Conservation (phyloP, 2,888 invertebrate genomes). For the Drosophila sordidula region DNA sequence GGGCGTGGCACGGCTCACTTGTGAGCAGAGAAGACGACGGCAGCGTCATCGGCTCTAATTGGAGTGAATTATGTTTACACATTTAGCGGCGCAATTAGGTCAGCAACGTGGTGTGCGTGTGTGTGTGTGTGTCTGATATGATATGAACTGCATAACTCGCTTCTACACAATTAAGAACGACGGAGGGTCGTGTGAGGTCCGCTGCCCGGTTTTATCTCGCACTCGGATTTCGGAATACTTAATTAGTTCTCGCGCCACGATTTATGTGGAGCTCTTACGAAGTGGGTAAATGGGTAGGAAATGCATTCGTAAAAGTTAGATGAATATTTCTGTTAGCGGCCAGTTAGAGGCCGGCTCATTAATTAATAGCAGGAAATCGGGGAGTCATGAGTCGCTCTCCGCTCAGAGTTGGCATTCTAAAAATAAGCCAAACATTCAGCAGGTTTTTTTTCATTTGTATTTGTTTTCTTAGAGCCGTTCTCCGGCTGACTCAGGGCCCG, state of each 20-base stretch:
- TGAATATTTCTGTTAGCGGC: constrained; percentile 43
- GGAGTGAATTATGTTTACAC: constrained; percentile 78
- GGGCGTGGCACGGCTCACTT: constrained; percentile 43
- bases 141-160: constrained; percentile 57
- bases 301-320: constrained; percentile 21
- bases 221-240: constrained; percentile 54
- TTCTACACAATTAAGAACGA: constrained; percentile 66
- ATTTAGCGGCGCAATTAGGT: constrained; percentile 72
- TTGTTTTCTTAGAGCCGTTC: constrained; percentile 15
- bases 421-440: constrained; percentile 37
- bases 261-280: constrained; percentile 34
- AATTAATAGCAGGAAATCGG: constrained; percentile 54
- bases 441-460: constrained; percentile 37
- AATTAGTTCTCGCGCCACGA: constrained; percentile 61
- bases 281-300: constrained; percentile 34
- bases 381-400: constrained; percentile 40
- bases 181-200: constrained; percentile 59
- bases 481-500: constrained; percentile 29
- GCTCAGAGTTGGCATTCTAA: constrained; percentile 10
- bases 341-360: background rate
- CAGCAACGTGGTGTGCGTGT: constrained; percentile 31
- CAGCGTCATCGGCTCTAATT: constrained; percentile 63
- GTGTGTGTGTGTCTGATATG: constrained; percentile 43
- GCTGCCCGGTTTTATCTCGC: constrained; percentile 39
- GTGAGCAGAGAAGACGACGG: constrained; percentile 30